These are phyloP conservation scores for Illadopsis cleaveri DNA, from an alignment of 2,113 vertebrate species.

Conservation along the genomic window DNA sequence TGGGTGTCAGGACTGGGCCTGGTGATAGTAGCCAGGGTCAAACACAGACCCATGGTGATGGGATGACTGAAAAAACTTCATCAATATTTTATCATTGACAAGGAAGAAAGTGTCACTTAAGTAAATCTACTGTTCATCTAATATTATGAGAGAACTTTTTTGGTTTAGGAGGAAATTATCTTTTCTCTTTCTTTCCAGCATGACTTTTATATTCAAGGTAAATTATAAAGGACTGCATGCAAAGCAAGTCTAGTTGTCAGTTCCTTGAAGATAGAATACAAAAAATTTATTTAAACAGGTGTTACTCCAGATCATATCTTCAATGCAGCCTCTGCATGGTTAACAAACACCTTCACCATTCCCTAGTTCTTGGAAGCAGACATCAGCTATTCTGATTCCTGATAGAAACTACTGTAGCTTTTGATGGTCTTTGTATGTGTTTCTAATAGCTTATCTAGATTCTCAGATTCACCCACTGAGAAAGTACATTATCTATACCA, in stretches of 20 bases:
- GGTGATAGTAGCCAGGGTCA: background rate
- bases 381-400: background rate
- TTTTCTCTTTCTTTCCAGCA: background rate
- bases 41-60: background rate
- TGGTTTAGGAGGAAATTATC: background rate
- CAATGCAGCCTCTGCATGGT: fast-evolving
- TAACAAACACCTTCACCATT: background rate
- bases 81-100: background rate
- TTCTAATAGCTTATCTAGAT: background rate
- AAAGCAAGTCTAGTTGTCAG: background rate
- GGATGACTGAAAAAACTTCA: background rate
- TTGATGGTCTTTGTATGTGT: background rate
- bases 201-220: background rate
- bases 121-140: background rate
- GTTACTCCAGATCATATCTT: background rate
- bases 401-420: background rate
- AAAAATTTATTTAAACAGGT: background rate
- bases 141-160: background rate
- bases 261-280: background rate
- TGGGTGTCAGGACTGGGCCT: background rate
- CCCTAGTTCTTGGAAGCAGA: background rate
- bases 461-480: background rate
- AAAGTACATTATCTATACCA: background rate
- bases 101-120: background rate
- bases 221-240: background rate